Conservation (phyloP, 2,113 vertebrate species). For the Micronycteris hirsuta region DNA sequence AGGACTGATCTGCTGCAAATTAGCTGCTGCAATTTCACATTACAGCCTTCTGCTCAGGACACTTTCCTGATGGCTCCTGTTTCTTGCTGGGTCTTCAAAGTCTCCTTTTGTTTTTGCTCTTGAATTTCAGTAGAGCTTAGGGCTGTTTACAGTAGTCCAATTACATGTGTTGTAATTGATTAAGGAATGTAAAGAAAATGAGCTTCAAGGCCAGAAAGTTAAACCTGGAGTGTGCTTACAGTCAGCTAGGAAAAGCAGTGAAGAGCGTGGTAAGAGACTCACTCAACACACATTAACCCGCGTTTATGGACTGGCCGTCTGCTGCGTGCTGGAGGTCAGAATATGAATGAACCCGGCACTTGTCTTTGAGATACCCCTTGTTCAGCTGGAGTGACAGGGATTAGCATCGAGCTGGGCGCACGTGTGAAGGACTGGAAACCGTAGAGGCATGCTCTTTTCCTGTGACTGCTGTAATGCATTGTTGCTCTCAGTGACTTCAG, state of each 20-base stretch:
- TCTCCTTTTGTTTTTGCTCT: not conserved
- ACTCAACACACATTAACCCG: not conserved
- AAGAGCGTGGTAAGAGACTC: not conserved
- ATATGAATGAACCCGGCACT: too few species aligned
- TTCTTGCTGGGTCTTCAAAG: not conserved
- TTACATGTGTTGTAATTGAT: constrained; percentile 3
- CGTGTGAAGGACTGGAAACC: not conserved
- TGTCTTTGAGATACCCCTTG: not conserved
- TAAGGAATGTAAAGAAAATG: not conserved
- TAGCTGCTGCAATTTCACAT: constrained; percentile 30
- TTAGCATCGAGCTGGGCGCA: not conserved
- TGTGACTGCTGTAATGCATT: not conserved
- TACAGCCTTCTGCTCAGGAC: not conserved
- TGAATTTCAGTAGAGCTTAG: constrained; percentile 14
- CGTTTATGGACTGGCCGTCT: not conserved
- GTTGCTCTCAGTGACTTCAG: not conserved
- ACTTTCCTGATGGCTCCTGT: not conserved
- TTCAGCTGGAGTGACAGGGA: not conserved
- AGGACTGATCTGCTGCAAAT: constrained; percentile 41
- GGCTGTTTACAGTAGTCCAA: not conserved
- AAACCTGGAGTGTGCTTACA: not conserved
- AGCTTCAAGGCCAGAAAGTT: not conserved
- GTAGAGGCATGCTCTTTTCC: not conserved
- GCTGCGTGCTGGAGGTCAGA: too few species aligned
- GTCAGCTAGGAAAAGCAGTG: not conserved